Percentiles rank a stretch among this genome's conserved stretches.
Conservation (phyloP, 2,797 vertebrate genomes). For the Chiloscyllium punctatum region DNA sequence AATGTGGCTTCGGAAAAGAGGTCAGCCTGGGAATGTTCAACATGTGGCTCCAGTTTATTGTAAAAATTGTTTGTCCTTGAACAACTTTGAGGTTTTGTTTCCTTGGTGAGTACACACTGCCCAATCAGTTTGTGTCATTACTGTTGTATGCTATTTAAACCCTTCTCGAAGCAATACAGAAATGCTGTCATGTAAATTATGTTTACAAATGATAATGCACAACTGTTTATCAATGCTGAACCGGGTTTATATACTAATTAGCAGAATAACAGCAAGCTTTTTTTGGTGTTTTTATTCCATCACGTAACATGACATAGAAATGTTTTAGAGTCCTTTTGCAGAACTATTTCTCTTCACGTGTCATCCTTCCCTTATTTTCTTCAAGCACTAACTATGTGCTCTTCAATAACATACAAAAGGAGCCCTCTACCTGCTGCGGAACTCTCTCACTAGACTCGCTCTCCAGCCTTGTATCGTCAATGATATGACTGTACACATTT, state of each 20-base stretch:
- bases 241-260: background rate
- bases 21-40: background rate
- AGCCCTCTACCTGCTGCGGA: background rate
- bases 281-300: background rate
- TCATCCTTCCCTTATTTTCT: background rate
- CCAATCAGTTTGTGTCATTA: background rate
- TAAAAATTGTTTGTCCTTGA: background rate
- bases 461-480: background rate
- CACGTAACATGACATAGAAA: background rate
- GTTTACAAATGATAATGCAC: background rate
- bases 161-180: background rate
- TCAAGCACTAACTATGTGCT: background rate
- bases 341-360: background rate
- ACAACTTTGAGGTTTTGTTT: background rate
- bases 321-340: background rate
- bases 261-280: background rate
- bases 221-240: background rate
- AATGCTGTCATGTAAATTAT: background rate
- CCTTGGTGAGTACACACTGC: background rate
- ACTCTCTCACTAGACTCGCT: background rate
- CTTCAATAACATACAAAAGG: background rate
- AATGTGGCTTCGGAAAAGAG: background rate
- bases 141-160: background rate
- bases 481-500: background rate
- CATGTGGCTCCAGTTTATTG: constrained; percentile 1